Conservation (phyloP, 2,888 invertebrate genomes). For the Cataglyphis rosenhaueri region DNA sequence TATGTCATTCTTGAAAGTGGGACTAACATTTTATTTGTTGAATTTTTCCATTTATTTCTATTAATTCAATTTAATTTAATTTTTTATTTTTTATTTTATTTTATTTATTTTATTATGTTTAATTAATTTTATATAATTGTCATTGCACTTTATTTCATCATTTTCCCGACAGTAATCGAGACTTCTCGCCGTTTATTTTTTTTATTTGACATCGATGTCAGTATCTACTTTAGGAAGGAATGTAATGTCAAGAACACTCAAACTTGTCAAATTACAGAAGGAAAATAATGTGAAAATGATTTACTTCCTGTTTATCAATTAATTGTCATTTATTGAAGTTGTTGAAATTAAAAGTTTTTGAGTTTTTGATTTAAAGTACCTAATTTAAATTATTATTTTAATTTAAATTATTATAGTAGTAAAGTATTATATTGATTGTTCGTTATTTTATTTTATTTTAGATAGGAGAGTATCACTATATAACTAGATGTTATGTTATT, state of each 20-base stretch:
- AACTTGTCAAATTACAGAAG: conserved; percentile 39
- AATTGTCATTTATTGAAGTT: too few relatives aligned
- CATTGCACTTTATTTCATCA: conserved; percentile 20
- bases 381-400: too few relatives aligned
- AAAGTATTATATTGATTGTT: too few relatives aligned
- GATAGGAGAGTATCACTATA: too few relatives aligned
- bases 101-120: neutral
- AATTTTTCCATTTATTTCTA: neutral
- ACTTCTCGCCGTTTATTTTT: conserved; percentile 32
- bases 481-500: too few relatives aligned
- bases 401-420: too few relatives aligned
- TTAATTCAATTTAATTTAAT: too few relatives aligned
- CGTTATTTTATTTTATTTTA: too few relatives aligned
- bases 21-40: neutral
- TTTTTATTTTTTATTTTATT: too few relatives aligned
- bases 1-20: neutral
- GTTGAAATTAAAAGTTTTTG: too few relatives aligned
- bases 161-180: conserved; percentile 7
- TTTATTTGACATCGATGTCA: conserved; percentile 22
- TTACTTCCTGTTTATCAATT: neutral
- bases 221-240: conserved; percentile 26
- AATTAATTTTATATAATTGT: conserved; percentile 11
- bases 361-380: too few relatives aligned
- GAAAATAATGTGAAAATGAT: conserved; percentile 41
- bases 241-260: conserved; percentile 30